These are phyloP conservation scores for Paramacrobiotus metropolitanus DNA, from an alignment of 1,140 invertebrate genomes.

Conservation along the genomic window DNA sequence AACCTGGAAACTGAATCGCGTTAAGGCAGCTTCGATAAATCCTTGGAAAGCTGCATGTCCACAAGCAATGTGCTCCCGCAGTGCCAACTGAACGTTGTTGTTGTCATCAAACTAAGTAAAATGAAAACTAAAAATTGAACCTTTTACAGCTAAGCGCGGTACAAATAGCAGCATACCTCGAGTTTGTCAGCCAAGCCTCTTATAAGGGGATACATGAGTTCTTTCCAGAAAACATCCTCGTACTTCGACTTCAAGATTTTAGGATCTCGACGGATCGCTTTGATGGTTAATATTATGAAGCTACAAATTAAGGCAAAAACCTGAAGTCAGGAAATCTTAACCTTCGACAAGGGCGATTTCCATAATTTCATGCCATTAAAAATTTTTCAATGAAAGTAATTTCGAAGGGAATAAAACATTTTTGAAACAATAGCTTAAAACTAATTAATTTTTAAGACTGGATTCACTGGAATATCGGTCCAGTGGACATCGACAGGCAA, in stretches of 20 bases:
- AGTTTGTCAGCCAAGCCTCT: not conserved
- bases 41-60: not conserved
- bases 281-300: not conserved
- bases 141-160: no score
- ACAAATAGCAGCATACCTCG: not conserved
- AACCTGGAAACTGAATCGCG: not conserved
- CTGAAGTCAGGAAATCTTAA: no score
- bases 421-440: no score
- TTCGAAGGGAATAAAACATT: no score
- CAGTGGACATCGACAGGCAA: no score
- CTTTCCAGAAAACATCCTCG: constrained; percentile 1
- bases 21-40: not conserved
- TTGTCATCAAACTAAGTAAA: not conserved
- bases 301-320: not conserved
- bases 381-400: no score
- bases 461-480: no score
- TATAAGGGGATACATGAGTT: not conserved
- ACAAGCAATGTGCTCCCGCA: not conserved
- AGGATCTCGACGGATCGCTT: not conserved
- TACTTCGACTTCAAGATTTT: not conserved
- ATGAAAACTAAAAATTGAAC: no score
- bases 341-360: no score
- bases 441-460: no score
- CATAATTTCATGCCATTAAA: no score
- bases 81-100: not conserved